A percentile compares a stretch with the other conserved stretches of the same genome.
phyloP scores from a whole-genome alignment of 2,113 vertebrate species.

The Phylloscopus trochiloides region DNA sequence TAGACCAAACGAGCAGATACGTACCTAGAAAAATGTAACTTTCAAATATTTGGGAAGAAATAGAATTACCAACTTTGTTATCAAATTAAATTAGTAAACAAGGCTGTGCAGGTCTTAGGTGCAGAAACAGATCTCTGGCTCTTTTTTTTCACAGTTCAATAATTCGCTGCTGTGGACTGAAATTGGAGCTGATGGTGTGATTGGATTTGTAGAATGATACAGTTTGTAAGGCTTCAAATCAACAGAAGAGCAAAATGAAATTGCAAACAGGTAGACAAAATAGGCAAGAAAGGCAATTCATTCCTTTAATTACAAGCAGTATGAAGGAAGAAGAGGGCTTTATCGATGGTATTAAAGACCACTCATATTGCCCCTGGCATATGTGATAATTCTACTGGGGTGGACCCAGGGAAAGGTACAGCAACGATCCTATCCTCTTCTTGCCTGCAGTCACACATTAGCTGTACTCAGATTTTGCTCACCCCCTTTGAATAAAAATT shows the following conservation, averaged over 20 bases:
- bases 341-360: not conserved
- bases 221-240: not conserved
- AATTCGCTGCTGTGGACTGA: not conserved
- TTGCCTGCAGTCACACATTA: not conserved
- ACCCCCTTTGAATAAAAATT: not conserved
- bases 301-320: not conserved
- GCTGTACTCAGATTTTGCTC: not conserved
- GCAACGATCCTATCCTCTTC: rapidly evolving
- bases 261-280: not conserved
- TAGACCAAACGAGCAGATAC: constrained; percentile 47
- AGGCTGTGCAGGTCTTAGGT: not conserved
- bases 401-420: not conserved
- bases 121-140: not conserved
- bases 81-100: constrained; percentile 51
- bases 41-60: constrained; percentile 64
- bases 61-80: constrained; percentile 41
- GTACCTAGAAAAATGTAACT: constrained; percentile 23
- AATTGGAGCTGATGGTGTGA: not conserved
- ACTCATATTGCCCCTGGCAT: not conserved
- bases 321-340: not conserved
- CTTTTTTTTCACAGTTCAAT: not conserved
- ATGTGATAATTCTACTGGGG: not conserved
- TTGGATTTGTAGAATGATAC: not conserved
- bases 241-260: not conserved
- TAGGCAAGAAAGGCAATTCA: not conserved